phyloP scores from a whole-genome alignment of 2,113 vertebrate species.

The Bos indicus region DNA sequence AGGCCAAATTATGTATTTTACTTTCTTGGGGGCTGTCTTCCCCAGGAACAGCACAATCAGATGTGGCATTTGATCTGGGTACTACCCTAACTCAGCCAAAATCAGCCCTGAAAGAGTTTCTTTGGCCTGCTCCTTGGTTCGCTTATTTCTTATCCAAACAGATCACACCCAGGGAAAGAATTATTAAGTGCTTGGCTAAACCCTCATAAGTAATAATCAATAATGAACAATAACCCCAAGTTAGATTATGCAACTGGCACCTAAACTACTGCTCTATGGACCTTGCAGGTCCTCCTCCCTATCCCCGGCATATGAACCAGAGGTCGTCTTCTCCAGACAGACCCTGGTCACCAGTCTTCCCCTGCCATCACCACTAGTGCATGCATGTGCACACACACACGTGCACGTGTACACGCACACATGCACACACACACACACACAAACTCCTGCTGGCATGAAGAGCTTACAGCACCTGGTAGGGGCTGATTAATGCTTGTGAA shows the following conservation, averaged over 20 bases:
- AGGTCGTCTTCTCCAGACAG: not conserved
- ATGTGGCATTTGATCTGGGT: not conserved
- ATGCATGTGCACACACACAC: too few relatives aligned
- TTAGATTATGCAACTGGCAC: not conserved
- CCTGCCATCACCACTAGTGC: not conserved
- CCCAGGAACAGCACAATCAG: not conserved
- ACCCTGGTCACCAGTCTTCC: not conserved
- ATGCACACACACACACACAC: not conserved
- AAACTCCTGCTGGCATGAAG: not conserved
- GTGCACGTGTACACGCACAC: fast-evolving
- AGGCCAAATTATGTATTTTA: not conserved
- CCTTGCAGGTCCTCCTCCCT: not conserved
- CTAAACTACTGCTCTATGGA: not conserved
- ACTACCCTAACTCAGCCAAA: not conserved
- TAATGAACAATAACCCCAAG: not conserved
- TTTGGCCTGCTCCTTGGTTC: not conserved
- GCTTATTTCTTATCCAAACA: not conserved
- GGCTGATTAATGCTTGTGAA: not conserved
- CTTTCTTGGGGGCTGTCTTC: not conserved
- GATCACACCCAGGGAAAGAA: constrained; percentile 33
- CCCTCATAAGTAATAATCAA: constrained; percentile 5
- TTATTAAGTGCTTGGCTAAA: constrained; percentile 17
- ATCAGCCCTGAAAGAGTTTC: not conserved
- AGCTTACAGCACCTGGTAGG: not conserved
- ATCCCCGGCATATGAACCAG: not conserved